These are phyloP conservation scores for Tragelaphus buxtoni DNA, from an alignment of 2,113 vertebrate genomes.

Conservation along the genomic window DNA sequence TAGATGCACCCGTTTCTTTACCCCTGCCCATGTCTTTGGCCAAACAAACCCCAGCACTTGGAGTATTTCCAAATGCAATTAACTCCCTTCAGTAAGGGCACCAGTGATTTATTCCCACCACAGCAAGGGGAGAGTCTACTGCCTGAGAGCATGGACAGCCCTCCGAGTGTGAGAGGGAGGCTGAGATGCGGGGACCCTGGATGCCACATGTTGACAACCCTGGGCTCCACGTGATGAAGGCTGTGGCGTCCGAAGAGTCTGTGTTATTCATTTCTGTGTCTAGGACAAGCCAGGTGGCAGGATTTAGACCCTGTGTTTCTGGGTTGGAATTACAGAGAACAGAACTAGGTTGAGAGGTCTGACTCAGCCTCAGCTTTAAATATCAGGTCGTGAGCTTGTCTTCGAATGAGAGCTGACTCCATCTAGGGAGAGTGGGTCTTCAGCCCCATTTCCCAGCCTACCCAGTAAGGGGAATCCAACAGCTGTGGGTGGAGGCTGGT, in stretches of 20 bases:
- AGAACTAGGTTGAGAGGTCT: neutral
- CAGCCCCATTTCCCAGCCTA: neutral
- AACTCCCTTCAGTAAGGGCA: conserved; percentile 59
- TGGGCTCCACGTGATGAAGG: conserved; percentile 33
- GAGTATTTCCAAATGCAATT: conserved; percentile 67
- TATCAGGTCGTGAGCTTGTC: neutral
- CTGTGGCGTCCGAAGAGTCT: neutral
- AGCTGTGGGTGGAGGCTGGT: neutral
- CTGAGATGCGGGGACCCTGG: conserved; percentile 39
- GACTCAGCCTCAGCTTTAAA: neutral
- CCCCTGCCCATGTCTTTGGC: conserved; percentile 66
- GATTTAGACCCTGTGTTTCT: neutral
- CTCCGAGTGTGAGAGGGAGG: neutral
- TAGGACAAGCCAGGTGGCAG: neutral
- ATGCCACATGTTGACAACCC: conserved; percentile 23
- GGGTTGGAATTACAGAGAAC: neutral
- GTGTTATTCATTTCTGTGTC: neutral
- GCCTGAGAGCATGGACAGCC: neutral
- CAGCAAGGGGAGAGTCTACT: neutral
- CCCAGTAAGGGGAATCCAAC: neutral
- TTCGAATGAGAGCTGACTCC: neutral
- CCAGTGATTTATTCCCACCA: conserved; percentile 49
- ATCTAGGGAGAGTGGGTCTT: neutral
- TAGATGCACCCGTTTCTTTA: conserved; percentile 59
- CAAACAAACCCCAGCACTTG: conserved; percentile 59